Conservation (phyloP, 2,797 vertebrate species). For the Chiroxiphia lanceolata region DNA sequence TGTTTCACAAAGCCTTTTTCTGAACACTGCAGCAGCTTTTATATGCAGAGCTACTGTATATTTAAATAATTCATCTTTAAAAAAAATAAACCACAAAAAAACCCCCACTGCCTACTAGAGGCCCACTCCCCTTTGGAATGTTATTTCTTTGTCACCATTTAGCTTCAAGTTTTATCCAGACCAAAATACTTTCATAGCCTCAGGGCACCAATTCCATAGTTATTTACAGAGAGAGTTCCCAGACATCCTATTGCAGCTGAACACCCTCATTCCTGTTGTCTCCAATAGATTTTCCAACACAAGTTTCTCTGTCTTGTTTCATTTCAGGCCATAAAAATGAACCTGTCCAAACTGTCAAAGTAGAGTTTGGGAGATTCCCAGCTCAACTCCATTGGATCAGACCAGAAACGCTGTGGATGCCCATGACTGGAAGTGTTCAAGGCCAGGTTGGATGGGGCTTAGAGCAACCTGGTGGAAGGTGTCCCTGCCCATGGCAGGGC, state of each 20-base stretch:
- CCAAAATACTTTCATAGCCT: neutral
- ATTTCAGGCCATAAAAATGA: neutral
- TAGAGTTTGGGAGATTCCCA: neutral
- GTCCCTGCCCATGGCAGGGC: neutral
- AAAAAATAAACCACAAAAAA: neutral
- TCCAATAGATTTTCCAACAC: accelerated
- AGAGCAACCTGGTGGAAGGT: neutral
- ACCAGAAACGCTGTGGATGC: neutral
- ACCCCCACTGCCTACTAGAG: neutral
- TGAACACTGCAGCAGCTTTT: neutral
- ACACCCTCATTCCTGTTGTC: accelerated
- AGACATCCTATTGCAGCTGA: accelerated
- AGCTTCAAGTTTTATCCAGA: neutral
- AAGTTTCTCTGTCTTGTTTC: neutral
- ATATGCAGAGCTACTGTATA: neutral
- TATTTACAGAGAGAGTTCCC: neutral
- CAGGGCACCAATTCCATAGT: neutral
- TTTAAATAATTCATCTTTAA: neutral
- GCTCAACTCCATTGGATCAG: neutral
- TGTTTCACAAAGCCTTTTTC: neutral
- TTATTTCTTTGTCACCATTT: neutral
- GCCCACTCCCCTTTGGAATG: neutral
- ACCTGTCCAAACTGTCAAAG: neutral
- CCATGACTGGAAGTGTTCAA: neutral
- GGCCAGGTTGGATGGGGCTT: neutral